Evolutionary conservation across 2,113 vertebrate genomes (phyloP), one percentile per base, ranked within the genome.

Genomic region (Xiphophorus hellerii): DNA sequence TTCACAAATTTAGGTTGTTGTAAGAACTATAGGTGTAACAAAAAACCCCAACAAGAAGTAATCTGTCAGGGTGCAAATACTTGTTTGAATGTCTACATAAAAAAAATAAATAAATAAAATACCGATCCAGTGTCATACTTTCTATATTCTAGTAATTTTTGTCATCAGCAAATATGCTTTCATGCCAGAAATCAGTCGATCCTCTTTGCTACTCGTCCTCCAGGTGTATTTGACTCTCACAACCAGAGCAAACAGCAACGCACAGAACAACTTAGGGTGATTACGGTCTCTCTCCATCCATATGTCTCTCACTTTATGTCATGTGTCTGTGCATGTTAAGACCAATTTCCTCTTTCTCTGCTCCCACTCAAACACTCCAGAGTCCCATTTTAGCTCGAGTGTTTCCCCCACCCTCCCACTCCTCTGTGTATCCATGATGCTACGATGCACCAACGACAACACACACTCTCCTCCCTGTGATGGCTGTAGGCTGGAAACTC

Each of bases 311-410:
- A 48, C 2, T 81, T 44, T 69, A 3, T 42, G 48, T 29, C 33
- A 17, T 22, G 61, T 4, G 12, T 42, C 64, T 66, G 10, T 73
- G 71, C 78, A 48, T 72, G 74, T 86, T 82, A 66, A 65, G 37
- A 77, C 42, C 74, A 28, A 75, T 83, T 88, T 86, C 72, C 70
- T 75, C 67, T 73, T 73, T 54, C 67, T 75, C 39, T 66, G 3
- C 60, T 63, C 81, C 84, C 86, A 89, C 82, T 82, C 85, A 67
- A 83, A 90, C 9, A 42, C 84, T 76, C 58, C 44, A 44, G 28
- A 66, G 68, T 77, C 84, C 80, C 73, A 85, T 89, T 83, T 90
- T 90, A 88, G 77, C 66, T 28, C 30, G 17, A 88, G 86, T 65
- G 81, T 80, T 17, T 84, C 77, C 76, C 84, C 81, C 75, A 11